Evolutionary conservation across 2,797 vertebrate species (phyloP), one percentile per base, ranked within the genome.

Genomic region (Mormyrus hasselquistii): DNA sequence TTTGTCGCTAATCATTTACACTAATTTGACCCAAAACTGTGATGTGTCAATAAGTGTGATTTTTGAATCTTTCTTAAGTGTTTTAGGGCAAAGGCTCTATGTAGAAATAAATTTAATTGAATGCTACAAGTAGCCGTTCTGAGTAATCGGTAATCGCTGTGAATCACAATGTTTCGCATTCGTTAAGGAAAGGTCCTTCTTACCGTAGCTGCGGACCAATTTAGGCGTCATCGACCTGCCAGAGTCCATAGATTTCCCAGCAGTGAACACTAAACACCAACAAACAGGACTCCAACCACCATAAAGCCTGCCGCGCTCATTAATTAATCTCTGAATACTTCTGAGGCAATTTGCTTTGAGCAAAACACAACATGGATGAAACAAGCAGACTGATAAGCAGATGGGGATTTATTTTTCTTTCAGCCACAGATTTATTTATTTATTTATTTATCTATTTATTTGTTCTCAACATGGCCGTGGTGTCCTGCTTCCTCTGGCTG

Each of bases 271-370:
- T 73, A 73, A 73, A 38, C 65, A 73, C 12, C 65, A 38, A 73
- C 65, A 73, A 73, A 73, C 29, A 38, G 65, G 29, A 34, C 29
- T 38, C 12, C 65, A 73, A 29, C 12, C 65, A 34, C 12, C 12
- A 14, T 73, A 38, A 73, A 73, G 38, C 29, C 29, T 14, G 29
- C 65, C 29, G 29, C 65, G 16, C 29, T 73, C 65, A 73, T 38
- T 73, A 73, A 73, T 73, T 73, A 73, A 73, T 73, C 65, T 38
- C 65, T 73, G 65, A 73, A 73, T 38, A 34, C 65, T 73, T 73
- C 65, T 73, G 65, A 73, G 65, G 65, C 65, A 73, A 38, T 38
- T 73, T 73, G 12, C 65, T 38, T 38, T 38, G 65, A 73, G 65
- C 29, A 73, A 73, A 73, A 73, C 29, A 38, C 6, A 73, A 16